phyloP scores from a whole-genome alignment of 92 coral and sea anemone species.

The Epizoanthus ramosus region DNA sequence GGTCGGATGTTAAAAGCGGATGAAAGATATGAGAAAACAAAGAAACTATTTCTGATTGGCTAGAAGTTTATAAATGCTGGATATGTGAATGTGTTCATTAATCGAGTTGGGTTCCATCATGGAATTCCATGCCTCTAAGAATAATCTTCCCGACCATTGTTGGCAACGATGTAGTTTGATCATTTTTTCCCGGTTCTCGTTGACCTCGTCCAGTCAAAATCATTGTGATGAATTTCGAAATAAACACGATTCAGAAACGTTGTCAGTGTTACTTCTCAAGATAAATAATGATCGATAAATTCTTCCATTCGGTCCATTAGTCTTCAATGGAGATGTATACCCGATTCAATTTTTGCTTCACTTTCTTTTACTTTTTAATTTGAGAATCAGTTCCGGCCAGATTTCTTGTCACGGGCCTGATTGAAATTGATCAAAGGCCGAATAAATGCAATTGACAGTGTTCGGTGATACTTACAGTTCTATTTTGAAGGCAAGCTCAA shows the following conservation, averaged over 20 bases:
- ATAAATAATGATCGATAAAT: conserved; percentile 17
- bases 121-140: too few relatives aligned
- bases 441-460: conserved; percentile 24
- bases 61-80: too few relatives aligned
- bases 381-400: conserved; percentile 21
- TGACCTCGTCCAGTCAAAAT: conserved; percentile 15
- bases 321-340: conserved; percentile 27
- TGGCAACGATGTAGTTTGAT: too few relatives aligned
- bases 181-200: background rate
- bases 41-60: too few relatives aligned
- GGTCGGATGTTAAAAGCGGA: too few relatives aligned
- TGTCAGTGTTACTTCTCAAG: conserved; percentile 14
- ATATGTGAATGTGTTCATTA: too few relatives aligned
- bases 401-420: conserved; percentile 11
- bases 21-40: too few relatives aligned
- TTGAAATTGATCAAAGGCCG: conserved; percentile 10
- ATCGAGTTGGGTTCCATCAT: too few relatives aligned
- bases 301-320: conserved; percentile 12
- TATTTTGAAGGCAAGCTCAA: too few relatives aligned
- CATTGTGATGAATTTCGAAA: conserved; percentile 24
- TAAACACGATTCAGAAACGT: conserved; percentile 3
- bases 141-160: too few relatives aligned
- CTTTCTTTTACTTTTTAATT: background rate
- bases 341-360: background rate
- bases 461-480: conserved; percentile 20